phyloP scores from a whole-genome alignment of 2,888 invertebrate genomes.

The Trachelus tabidus region DNA sequence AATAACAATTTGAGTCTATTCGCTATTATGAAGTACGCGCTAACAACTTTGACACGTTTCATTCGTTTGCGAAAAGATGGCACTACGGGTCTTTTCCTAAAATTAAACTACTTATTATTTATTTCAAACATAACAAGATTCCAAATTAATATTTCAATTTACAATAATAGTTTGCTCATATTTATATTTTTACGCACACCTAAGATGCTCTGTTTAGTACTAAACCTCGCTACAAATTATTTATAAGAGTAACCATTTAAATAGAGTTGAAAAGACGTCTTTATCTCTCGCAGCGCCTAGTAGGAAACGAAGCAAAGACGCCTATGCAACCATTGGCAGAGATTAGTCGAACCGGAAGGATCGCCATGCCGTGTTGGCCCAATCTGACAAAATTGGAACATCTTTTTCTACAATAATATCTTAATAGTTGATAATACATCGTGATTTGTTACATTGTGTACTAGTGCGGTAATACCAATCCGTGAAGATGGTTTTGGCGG shows the following conservation, averaged over 20 bases:
- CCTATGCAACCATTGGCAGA: background rate
- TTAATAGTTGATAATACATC: background rate
- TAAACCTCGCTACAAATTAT: background rate
- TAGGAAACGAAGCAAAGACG: background rate
- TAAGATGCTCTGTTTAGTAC: background rate
- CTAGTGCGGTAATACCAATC: constrained; percentile 13
- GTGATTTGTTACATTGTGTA: background rate
- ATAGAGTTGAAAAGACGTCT: background rate
- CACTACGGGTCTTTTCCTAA: background rate
- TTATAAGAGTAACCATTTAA: background rate
- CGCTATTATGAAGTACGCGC: background rate
- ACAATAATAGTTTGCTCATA: background rate
- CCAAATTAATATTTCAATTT: background rate
- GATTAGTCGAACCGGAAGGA: constrained; percentile 29
- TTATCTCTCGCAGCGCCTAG: background rate
- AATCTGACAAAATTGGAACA: constrained; percentile 26
- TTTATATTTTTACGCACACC: background rate
- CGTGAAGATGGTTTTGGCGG: constrained; percentile 96
- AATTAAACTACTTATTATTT: background rate
- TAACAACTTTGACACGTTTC: background rate
- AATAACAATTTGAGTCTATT: background rate
- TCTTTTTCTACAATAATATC: constrained; percentile 17
- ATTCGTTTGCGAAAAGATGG: background rate
- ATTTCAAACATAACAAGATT: background rate
- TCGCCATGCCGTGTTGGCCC: constrained; percentile 41